phyloP scores from a whole-genome alignment of 2,888 invertebrate species.

The Torymus auratus region DNA sequence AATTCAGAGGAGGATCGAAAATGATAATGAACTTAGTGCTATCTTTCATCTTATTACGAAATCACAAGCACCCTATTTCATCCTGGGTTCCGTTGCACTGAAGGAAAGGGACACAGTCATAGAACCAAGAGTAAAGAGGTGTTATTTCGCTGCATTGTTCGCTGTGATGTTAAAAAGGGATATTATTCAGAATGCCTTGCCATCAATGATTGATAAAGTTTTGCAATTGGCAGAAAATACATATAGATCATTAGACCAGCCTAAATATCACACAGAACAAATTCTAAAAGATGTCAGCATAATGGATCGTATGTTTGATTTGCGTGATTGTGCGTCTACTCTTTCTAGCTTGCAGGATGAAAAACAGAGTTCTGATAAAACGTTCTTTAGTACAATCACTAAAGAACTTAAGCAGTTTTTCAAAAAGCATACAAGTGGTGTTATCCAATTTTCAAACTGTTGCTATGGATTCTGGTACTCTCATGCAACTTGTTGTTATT shows the following conservation, averaged over 20 bases:
- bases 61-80: conserved; percentile 66
- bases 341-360: conserved; percentile 62
- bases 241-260: conserved; percentile 67
- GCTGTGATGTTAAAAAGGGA: conserved; percentile 71
- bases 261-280: conserved; percentile 69
- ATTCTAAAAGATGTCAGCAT: conserved; percentile 69
- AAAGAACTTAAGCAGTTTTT: conserved; percentile 67
- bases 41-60: conserved; percentile 66
- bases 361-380: conserved; percentile 36
- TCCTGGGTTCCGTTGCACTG: conserved; percentile 67
- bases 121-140: conserved; percentile 70
- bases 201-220: conserved; percentile 70
- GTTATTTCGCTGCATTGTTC: conserved; percentile 72
- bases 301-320: conserved; percentile 71
- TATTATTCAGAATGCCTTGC: conserved; percentile 69
- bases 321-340: conserved; percentile 67
- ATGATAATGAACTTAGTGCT: conserved; percentile 63
- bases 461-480: conserved; percentile 75
- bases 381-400: conserved; percentile 58
- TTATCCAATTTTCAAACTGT: conserved; percentile 73
- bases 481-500: conserved; percentile 67
- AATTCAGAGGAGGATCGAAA: conserved; percentile 63
- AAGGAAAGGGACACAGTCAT: conserved; percentile 64
- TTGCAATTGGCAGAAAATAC: conserved; percentile 68
- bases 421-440: conserved; percentile 64